Evolutionary conservation across 2,888 invertebrate species (phyloP), one percentile per base, ranked within the genome.

Genomic region (Nysson spinosus): DNA sequence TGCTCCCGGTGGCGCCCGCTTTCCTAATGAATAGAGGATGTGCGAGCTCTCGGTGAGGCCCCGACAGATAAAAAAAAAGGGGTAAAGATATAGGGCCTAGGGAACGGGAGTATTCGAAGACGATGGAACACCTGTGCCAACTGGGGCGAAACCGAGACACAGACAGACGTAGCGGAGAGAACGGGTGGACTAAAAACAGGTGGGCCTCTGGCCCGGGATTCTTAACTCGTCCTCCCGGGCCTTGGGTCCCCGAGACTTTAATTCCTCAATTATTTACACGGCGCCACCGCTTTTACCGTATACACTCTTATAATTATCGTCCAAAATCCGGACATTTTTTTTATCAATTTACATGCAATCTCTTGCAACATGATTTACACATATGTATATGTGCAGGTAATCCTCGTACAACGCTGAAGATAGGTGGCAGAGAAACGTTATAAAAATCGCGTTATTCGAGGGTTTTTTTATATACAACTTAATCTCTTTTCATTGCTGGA

Each of bases 151-250:
- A 83, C 84, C 79, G 67, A 79, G 74, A 71, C 68, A 68, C 72
- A 72, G 73, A 75, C 75, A 79, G 80, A 77, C 69, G n/a, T n/a
- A 77, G 81, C 69, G 64, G 72, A 72, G 63, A 73, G 79, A 84
- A 81, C 84, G 84, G 84, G 82, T 85, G 84, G 84, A 80, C 83
- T n/a, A n/a, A 79, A 85, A 85, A 85, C 85, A 85, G 85, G 85
- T 85, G 85, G 84, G 76, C 79, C 72, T 67, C 64, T 57, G 30
- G 51, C 80, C 81, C 69, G 79, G 82, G 83, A 83, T 83, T 83
- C 81, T 76, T 71, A 52, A 42, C 46, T 60, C 70, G 72, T 71
- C 64, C 49, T 42, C 62, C 57, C 54, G 34, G 37, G 35, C 40
- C 54, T 39, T 44, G 52, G 26, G 30, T 26, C 30, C 6, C 19